Evolutionary conservation across 1,140 invertebrate species (phyloP).

Genomic region (Drosophila jambulina): DNA sequence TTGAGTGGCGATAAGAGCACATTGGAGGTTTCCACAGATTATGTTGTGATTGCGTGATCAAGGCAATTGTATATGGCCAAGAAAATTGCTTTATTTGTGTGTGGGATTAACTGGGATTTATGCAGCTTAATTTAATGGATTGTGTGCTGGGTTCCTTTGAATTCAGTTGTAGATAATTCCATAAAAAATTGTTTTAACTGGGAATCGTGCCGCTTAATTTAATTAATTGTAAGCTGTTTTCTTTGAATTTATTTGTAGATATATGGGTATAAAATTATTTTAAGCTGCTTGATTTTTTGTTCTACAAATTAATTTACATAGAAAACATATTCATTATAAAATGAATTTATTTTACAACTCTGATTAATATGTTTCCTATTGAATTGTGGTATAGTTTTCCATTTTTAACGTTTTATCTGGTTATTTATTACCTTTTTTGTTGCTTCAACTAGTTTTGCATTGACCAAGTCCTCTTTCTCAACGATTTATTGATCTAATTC

Average conservation of each 20-base stretch:
- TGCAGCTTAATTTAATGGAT: neutral
- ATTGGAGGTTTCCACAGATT: slow-evolving; percentile 28
- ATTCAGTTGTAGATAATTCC: neutral
- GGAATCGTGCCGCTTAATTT: neutral
- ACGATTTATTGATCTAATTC: slow-evolving; percentile 33
- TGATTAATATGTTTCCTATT: neutral
- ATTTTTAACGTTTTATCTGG: neutral
- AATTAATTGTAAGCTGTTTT: neutral
- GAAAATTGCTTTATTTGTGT: slow-evolving; percentile 19
- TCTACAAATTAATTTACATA: neutral
- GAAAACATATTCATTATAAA: neutral
- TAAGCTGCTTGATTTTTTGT: neutral
- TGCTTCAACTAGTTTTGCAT: neutral
- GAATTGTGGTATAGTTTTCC: neutral
- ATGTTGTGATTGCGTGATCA: slow-evolving; percentile 48
- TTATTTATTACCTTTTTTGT: neutral
- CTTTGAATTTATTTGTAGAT: neutral
- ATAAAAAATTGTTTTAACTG: neutral
- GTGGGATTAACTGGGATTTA: slow-evolving; percentile 13
- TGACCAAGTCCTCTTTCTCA: neutral
- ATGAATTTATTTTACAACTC: neutral
- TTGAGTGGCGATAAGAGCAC: slow-evolving; percentile 31
- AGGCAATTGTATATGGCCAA: slow-evolving; percentile 15
- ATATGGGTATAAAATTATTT: no score
- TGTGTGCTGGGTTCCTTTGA: neutral